Conservation (phyloP, 2,888 invertebrate species). For the Helobdella robusta region DNA sequence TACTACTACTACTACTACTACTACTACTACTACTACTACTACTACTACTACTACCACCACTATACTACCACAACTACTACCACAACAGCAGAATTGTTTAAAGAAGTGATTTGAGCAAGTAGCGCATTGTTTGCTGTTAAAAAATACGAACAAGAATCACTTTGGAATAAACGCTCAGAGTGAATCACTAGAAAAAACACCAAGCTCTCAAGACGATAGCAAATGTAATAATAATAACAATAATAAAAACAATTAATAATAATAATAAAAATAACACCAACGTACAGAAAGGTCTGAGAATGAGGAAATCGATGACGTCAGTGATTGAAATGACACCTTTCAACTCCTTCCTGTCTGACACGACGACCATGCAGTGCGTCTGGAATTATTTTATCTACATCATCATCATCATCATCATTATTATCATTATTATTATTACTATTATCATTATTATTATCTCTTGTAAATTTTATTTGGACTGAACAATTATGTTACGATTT, state of each 20-base stretch:
- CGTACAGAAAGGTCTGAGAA: slow-evolving; percentile 24
- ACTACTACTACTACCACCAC: background rate
- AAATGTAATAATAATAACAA: too few relatives aligned
- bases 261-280: background rate
- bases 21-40: background rate
- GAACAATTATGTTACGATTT: too few relatives aligned
- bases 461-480: too few relatives aligned
- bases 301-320: slow-evolving; percentile 14
- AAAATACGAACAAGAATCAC: background rate
- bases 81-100: too few relatives aligned
- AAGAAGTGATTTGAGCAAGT: background rate
- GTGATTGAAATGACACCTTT: slow-evolving; percentile 17
- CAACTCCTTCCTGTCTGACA: slow-evolving; percentile 13
- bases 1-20: too few relatives aligned
- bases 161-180: background rate
- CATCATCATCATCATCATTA: background rate
- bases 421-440: background rate
- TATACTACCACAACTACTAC: too few relatives aligned
- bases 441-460: background rate
- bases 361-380: slow-evolving; percentile 17
- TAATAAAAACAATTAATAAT: too few relatives aligned
- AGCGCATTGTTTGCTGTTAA: background rate
- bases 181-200: background rate
- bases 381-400: background rate
- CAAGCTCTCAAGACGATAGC: background rate